Evolutionary conservation across 2,797 vertebrate species (phyloP).

Genomic region (Vireo griseus): DNA sequence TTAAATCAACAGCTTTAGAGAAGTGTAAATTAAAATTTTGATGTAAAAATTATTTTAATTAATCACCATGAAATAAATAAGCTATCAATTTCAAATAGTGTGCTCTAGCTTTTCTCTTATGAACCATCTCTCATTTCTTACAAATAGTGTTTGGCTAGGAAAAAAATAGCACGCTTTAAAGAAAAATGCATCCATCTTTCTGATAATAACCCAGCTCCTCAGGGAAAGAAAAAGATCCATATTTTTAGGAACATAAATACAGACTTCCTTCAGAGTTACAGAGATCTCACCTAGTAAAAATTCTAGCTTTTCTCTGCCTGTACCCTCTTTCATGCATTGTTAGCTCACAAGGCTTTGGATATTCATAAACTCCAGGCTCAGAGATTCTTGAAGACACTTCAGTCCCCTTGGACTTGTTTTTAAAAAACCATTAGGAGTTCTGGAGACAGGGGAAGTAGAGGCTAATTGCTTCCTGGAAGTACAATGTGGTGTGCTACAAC

Average conservation of each 20-base stretch:
- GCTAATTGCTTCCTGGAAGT: not conserved
- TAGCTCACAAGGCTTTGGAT: not conserved
- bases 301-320: not conserved
- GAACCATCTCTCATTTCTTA: not conserved
- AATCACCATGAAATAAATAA: not conserved
- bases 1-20: not conserved
- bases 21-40: not conserved
- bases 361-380: not conserved
- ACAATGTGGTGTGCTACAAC: accelerated
- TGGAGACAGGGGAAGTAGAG: not conserved
- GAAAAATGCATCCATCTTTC: not conserved
- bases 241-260: not conserved
- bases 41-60: not conserved
- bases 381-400: not conserved
- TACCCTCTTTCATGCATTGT: not conserved
- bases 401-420: not conserved
- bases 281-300: not conserved
- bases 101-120: not conserved
- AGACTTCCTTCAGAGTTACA: not conserved
- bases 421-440: not conserved
- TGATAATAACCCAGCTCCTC: not conserved
- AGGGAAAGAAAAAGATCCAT: not conserved
- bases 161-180: not conserved
- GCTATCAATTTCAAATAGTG: not conserved
- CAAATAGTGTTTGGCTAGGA: not conserved